phyloP scores from a whole-genome alignment of 1,140 invertebrate species.

The Hyposmocoma kahamanoa region DNA sequence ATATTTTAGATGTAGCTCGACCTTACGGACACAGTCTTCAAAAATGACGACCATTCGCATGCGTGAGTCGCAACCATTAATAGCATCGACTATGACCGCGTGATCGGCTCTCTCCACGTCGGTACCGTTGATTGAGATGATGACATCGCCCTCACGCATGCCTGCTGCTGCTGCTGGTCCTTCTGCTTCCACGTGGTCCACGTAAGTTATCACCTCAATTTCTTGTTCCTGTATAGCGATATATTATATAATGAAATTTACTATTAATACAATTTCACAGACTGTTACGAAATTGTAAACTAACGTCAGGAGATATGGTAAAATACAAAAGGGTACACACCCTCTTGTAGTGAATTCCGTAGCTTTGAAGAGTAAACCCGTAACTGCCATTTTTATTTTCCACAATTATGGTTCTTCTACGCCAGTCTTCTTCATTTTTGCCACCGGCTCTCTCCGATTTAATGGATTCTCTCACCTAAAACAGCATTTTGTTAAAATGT shows the following conservation, averaged over 20 bases:
- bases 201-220: constrained; percentile 95
- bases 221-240: constrained; percentile 79
- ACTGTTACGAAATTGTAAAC: too few species aligned
- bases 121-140: constrained; percentile 93
- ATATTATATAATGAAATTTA: too few species aligned
- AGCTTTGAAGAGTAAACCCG: constrained; percentile 95
- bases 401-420: constrained; percentile 91
- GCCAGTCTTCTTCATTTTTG: constrained; percentile 87
- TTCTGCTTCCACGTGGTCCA: constrained; percentile 95
- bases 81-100: constrained; percentile 91
- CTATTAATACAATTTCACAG: too few species aligned
- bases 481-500: constrained; percentile 10
- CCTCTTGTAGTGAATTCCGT: constrained; percentile 95
- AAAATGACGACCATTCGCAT: constrained; percentile 97
- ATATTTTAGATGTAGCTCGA: constrained; percentile 92
- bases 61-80: constrained; percentile 90
- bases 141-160: constrained; percentile 95
- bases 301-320: too few species aligned
- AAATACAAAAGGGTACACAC: too few species aligned
- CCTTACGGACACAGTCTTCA: constrained; percentile 95
- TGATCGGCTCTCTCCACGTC: constrained; percentile 95
- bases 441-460: constrained; percentile 82
- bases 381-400: constrained; percentile 94
- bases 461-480: constrained; percentile 84
- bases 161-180: constrained; percentile 92